A percentile compares a stretch with the other conserved stretches of the same genome.
Conservation (phyloP, 1,140 invertebrate species). For the Musca domestica region DNA sequence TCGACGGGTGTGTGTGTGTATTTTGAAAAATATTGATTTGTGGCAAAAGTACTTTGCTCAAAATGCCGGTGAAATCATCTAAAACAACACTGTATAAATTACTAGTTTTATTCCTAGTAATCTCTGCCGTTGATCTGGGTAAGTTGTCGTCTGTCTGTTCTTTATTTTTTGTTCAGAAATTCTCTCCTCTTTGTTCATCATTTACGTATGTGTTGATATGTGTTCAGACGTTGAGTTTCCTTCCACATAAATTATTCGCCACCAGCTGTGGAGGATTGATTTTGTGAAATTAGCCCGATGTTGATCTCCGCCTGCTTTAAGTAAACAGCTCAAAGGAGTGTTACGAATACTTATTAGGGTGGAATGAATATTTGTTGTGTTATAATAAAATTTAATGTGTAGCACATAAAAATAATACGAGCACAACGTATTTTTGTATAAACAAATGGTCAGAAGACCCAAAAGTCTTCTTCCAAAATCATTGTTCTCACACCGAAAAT, state of each 20-base stretch:
- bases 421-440: too few relatives aligned
- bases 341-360: too few relatives aligned
- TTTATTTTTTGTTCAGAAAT: background rate
- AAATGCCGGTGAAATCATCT: conserved; percentile 8
- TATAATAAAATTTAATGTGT: too few relatives aligned
- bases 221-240: background rate
- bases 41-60: background rate
- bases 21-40: too few relatives aligned
- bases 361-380: too few relatives aligned
- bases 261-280: background rate
- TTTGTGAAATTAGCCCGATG: background rate
- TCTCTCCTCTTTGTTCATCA: conserved; percentile 4
- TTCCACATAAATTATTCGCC: background rate
- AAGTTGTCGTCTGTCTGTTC: conserved; percentile 5
- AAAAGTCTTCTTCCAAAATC: too few relatives aligned
- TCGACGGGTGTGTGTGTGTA: background rate
- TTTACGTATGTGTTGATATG: background rate
- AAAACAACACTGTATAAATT: background rate
- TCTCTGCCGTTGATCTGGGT: conserved; percentile 5
- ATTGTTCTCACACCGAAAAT: too few relatives aligned
- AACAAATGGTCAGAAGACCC: too few relatives aligned
- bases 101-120: conserved; percentile 9
- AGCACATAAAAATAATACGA: too few relatives aligned
- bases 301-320: background rate
- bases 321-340: too few relatives aligned